Evolutionary conservation across 2,888 invertebrate genomes (phyloP).

Genomic region (Drosophila testacea): DNA sequence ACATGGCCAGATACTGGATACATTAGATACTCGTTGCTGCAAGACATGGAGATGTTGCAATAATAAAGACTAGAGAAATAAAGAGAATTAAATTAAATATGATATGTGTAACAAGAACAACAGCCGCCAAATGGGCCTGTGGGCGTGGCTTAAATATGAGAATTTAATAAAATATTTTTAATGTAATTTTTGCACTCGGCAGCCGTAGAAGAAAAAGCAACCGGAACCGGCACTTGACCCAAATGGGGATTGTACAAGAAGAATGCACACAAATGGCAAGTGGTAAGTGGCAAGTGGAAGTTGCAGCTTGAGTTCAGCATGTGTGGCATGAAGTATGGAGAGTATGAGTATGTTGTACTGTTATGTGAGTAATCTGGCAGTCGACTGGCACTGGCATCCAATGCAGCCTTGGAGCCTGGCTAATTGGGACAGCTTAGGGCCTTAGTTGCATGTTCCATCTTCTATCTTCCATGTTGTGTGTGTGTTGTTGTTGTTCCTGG

Average conservation of each 20-base stretch:
- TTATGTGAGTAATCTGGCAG: constrained; percentile 43
- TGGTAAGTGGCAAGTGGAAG: constrained; percentile 36
- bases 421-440: constrained; percentile 72
- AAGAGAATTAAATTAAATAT: constrained; percentile 64
- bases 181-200: constrained; percentile 61
- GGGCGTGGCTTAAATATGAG: constrained; percentile 49
- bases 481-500: constrained; percentile 13
- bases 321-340: constrained; percentile 11
- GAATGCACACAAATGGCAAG: constrained; percentile 48
- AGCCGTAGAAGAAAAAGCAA: constrained; percentile 20
- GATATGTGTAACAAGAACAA: constrained; percentile 49
- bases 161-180: constrained; percentile 77
- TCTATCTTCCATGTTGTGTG: constrained; percentile 2
- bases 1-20: constrained; percentile 15
- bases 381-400: constrained; percentile 45
- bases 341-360: constrained; percentile 15
- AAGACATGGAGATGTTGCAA: constrained; percentile 44
- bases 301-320: constrained; percentile 26
- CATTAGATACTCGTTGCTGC: constrained; percentile 11
- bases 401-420: constrained; percentile 35
- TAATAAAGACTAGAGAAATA: constrained; percentile 28
- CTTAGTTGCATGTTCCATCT: constrained; percentile 8
- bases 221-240: constrained; percentile 57
- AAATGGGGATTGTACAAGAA: constrained; percentile 24
- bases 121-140: constrained; percentile 19